Percentiles rank a stretch among this genome's conserved stretches.
Evolutionary conservation across 2,113 vertebrate species (phyloP).

Genomic region (Rhombomys opimus): DNA sequence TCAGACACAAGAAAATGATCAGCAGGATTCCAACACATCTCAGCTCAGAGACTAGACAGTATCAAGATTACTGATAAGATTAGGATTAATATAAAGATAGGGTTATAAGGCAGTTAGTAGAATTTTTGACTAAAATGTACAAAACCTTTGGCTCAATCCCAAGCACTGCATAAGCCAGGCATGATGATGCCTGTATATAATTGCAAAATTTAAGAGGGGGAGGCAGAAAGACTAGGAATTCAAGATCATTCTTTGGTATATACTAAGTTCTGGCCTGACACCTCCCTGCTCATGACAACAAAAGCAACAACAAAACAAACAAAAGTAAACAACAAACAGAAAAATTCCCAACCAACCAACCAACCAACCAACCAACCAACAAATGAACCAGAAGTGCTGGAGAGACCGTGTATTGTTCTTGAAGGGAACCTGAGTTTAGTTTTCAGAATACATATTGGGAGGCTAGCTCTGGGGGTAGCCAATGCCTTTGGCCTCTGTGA

Average conservation of each 20-base stretch:
- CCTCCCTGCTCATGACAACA: neutral
- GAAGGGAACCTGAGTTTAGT: neutral
- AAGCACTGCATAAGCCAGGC: neutral
- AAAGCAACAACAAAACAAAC: neutral
- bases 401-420: neutral
- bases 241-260: neutral
- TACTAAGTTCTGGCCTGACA: neutral
- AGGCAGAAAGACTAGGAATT: neutral
- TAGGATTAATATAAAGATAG: neutral
- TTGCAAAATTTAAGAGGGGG: neutral
- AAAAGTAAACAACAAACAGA: neutral
- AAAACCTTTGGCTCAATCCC: neutral
- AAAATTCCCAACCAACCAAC: neutral
- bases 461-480: neutral
- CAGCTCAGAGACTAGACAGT: neutral
- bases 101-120: neutral
- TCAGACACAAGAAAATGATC: constrained; percentile 35
- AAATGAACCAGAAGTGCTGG: neutral
- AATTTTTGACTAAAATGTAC: no score
- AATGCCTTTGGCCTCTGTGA: neutral
- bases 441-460: neutral
- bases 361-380: neutral
- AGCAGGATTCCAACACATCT: constrained; percentile 34
- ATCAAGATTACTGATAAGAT: constrained; percentile 39
- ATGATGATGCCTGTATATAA: neutral